A percentile compares a stretch with the other conserved stretches of the same genome.
Evolutionary conservation across 1,140 invertebrate genomes (phyloP).

Genomic region (Potamilus streckersoni): DNA sequence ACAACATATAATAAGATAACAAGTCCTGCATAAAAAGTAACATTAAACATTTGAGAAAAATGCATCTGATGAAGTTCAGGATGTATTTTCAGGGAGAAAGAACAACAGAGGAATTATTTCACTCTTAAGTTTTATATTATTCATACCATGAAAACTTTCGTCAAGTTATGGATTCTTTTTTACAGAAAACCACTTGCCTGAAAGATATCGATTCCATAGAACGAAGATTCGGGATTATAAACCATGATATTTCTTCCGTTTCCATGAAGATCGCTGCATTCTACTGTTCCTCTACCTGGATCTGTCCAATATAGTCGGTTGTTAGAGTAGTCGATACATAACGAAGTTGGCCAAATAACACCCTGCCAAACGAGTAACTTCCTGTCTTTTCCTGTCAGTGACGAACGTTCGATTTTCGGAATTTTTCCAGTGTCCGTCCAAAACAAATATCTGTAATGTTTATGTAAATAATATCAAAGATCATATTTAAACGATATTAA

Average conservation of each 20-base stretch:
- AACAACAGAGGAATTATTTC: neutral
- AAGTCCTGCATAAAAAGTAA: neutral
- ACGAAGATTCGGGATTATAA: conserved; percentile 1
- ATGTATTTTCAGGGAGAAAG: neutral
- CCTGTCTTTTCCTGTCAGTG: conserved; percentile 10
- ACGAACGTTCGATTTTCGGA: conserved; percentile 25
- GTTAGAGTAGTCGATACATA: conserved; percentile 7
- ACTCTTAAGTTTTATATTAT: too few species aligned
- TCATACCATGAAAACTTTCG: too few species aligned
- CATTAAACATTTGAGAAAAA: neutral
- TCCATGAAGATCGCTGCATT: conserved; percentile 15
- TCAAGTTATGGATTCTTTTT: too few species aligned
- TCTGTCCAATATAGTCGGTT: conserved; percentile 21
- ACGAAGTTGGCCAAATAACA: conserved; percentile 7
- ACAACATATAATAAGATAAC: too few species aligned
- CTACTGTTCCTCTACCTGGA: conserved; percentile 13
- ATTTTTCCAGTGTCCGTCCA: conserved; percentile 19
- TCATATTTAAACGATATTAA: too few species aligned
- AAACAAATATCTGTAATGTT: conserved; percentile 16
- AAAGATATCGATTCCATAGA: conserved; percentile 20
- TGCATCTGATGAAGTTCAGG: neutral
- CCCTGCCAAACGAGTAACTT: conserved; percentile 15
- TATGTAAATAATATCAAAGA: too few species aligned
- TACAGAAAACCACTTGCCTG: neutral
- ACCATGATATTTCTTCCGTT: conserved; percentile 4